These are phyloP conservation scores for Leucopsar rothschildi DNA, from an alignment of 2,113 vertebrate species.

Conservation along the genomic window DNA sequence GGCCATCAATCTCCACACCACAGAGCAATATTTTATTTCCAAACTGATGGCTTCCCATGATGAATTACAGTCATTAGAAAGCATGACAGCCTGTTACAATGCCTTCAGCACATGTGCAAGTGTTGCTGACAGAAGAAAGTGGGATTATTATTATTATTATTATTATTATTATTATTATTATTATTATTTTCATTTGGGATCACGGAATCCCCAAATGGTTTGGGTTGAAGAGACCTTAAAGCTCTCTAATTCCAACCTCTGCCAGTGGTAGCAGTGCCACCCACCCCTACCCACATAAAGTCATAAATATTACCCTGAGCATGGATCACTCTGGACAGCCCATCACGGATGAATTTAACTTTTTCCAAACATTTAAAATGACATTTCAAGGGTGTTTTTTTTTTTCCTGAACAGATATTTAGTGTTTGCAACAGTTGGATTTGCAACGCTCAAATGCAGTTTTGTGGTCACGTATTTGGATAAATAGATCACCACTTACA, in stretches of 20 bases:
- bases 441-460: background rate
- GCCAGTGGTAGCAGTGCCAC: background rate
- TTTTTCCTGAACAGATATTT: background rate
- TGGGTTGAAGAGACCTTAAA: background rate
- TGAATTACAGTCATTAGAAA: slow-evolving; percentile 72
- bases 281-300: background rate
- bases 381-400: background rate
- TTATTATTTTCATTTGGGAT: background rate
- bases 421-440: background rate
- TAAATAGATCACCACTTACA: background rate
- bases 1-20: slow-evolving; percentile 61
- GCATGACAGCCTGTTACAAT: slow-evolving; percentile 15
- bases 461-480: background rate
- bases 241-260: background rate
- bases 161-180: background rate
- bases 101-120: slow-evolving; percentile 11
- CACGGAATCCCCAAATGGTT: background rate
- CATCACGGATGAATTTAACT: background rate
- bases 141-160: background rate
- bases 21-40: slow-evolving; percentile 65
- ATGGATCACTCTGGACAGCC: background rate
- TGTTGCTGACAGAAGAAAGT: slow-evolving; percentile 9
- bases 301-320: slow-evolving; percentile 16
- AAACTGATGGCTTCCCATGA: slow-evolving; percentile 56
- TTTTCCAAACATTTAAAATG: background rate